Evolutionary conservation across 2,888 invertebrate species (phyloP), one percentile per base, ranked within the genome.

Genomic region (Drosophila monieri): DNA sequence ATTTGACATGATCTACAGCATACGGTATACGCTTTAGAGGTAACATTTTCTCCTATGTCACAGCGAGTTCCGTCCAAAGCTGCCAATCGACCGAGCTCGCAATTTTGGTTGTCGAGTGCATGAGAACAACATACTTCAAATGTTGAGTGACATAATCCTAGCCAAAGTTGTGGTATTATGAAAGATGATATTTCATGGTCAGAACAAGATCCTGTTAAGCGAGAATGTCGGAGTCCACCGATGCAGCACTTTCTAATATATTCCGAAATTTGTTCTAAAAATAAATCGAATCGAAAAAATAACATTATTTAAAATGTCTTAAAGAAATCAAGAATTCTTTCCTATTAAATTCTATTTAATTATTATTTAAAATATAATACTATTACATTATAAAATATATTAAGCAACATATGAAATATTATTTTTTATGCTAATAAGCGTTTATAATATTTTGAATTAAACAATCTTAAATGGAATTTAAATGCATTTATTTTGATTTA

Each of bases 1-100:
- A 94, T 90, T 87, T 94, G 93, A 77, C 95, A 95, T 6, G 94
- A 93, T 75, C 94, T 94, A 78, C 94, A 95, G 78, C 95, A 95
- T 77, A 93, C 93, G 91, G 93, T 78, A 64, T 89, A 91, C 0
- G 94, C 76, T 41, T 81, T 86, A 2, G 88, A 73, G 0, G 88
- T 80, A 5, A 77, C 67, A 70, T 89, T 89, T 8, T 65, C 70
- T 5, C 35, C 68, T 37, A 81, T 80, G 8, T 85, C 85, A 18
- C 91, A 91, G 2, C 89, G 86, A 3, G 87, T 79, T 0, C 90
- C 89, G 9, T 77, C 85, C 37, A 88, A 73, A 0, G 90, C 91
- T 3, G 89, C 90, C 41, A 80, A 71, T 0, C 90, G 88, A 9
- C 91, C 91, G 8, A 88, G 83, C 8, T 88, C 80, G 62, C 92